phyloP scores from a whole-genome alignment of 1,140 invertebrate genomes.

The Nylanderia fulva region DNA sequence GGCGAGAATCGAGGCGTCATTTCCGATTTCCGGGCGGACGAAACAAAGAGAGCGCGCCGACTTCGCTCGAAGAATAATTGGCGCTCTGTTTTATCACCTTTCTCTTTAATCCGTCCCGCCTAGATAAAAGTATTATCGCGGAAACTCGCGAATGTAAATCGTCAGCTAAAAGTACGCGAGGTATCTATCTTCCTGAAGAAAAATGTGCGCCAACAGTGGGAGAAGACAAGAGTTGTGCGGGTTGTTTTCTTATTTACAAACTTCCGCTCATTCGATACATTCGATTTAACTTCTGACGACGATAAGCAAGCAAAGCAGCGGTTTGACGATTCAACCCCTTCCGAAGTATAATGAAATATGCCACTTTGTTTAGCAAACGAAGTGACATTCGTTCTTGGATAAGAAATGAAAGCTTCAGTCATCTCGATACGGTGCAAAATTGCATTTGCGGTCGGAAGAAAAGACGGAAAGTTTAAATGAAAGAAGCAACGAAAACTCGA shows the following conservation, averaged over 20 bases:
- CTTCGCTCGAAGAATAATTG: constrained; percentile 70
- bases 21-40: constrained; percentile 73
- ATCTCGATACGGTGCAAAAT: neutral
- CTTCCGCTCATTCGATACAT: constrained; percentile 27
- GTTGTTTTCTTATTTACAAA: constrained; percentile 53
- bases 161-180: constrained; percentile 51
- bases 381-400: neutral
- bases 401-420: neutral
- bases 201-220: constrained; percentile 35
- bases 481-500: neutral
- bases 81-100: constrained; percentile 64
- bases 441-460: neutral
- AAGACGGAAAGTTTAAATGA: neutral
- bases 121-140: constrained; percentile 52
- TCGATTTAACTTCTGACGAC: constrained; percentile 52
- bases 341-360: constrained; percentile 17
- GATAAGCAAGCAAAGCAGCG: constrained; percentile 40
- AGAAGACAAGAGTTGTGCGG: constrained; percentile 42
- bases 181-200: constrained; percentile 46
- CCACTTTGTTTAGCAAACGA: neutral
- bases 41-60: constrained; percentile 70
- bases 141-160: constrained; percentile 59
- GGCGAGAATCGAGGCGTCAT: constrained; percentile 75
- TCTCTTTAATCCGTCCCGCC: constrained; percentile 22
- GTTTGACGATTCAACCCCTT: neutral